These are phyloP conservation scores for Melanophora roralis DNA, from an alignment of 2,888 invertebrate species.

Conservation along the genomic window DNA sequence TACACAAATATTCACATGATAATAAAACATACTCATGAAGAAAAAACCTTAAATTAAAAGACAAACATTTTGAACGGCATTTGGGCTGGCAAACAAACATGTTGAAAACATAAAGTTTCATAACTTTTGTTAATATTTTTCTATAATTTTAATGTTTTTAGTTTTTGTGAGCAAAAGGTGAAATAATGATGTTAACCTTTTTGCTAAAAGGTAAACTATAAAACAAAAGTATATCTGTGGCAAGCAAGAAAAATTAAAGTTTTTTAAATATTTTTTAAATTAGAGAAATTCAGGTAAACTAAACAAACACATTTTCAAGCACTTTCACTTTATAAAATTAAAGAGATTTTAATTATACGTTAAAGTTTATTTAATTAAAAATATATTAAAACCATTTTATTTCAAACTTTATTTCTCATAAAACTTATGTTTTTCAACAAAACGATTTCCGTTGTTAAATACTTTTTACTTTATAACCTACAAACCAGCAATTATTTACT, in stretches of 20 bases:
- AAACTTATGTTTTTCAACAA: not conserved
- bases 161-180: conserved; percentile 23
- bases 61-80: conserved; percentile 14
- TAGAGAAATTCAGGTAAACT: too few relatives aligned
- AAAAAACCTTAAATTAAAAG: conserved; percentile 9
- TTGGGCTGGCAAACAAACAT: conserved; percentile 11
- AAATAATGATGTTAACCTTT: conserved; percentile 58
- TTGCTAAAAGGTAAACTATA: conserved; percentile 19
- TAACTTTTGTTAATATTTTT: not conserved
- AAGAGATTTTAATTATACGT: not conserved
- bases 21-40: conserved; percentile 33
- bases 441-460: conserved; percentile 14
- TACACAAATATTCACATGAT: too few relatives aligned
- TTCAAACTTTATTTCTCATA: not conserved
- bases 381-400: not conserved
- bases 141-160: not conserved
- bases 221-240: not conserved
- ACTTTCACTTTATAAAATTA: too few relatives aligned
- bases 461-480: not conserved
- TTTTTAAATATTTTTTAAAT: too few relatives aligned
- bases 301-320: not conserved
- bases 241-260: not conserved
- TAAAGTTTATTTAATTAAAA: not conserved
- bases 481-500: conserved; percentile 54
- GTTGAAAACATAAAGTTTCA: not conserved